phyloP scores from a whole-genome alignment of 2,113 vertebrate species.

The Phainopepla nitens region DNA sequence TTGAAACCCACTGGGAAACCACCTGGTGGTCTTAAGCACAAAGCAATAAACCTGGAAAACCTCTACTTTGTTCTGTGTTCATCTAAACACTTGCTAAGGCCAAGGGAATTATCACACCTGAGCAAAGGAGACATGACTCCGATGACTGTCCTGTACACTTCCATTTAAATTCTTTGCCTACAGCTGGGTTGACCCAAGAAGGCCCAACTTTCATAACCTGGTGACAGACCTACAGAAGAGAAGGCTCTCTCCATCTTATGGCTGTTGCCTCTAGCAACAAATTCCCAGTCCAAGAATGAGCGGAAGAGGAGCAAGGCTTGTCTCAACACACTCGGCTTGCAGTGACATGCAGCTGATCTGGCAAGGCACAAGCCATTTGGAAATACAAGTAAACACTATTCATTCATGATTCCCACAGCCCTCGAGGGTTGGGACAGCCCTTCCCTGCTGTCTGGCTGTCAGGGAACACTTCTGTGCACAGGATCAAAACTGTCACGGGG shows the following conservation, averaged over 20 bases:
- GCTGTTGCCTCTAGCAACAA: background rate
- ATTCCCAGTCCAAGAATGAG: background rate
- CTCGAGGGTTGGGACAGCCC: slow-evolving; percentile 47
- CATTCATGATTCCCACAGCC: slow-evolving; percentile 58
- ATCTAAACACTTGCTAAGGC: background rate
- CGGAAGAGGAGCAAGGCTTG: background rate
- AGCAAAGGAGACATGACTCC: background rate
- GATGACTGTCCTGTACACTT: background rate
- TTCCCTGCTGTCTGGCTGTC: slow-evolving; percentile 65
- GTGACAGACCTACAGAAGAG: background rate
- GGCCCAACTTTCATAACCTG: background rate
- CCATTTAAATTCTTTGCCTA: background rate
- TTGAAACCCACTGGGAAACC: background rate
- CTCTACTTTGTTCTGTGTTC: background rate
- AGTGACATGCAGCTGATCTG: slow-evolving; percentile 53
- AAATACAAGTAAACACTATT: slow-evolving; percentile 61
- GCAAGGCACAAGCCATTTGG: slow-evolving; percentile 45
- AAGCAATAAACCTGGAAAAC: background rate
- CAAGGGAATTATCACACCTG: background rate
- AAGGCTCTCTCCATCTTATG: background rate
- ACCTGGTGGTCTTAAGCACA: background rate
- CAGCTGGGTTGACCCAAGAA: background rate
- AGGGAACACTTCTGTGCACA: slow-evolving; percentile 39
- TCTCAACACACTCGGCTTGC: background rate
- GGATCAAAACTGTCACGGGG: slow-evolving; percentile 52